Percentiles rank a stretch among this genome's conserved stretches.
These are phyloP conservation scores for Agrotis clavis DNA, from an alignment of 2,888 invertebrate genomes.

Conservation along the genomic window DNA sequence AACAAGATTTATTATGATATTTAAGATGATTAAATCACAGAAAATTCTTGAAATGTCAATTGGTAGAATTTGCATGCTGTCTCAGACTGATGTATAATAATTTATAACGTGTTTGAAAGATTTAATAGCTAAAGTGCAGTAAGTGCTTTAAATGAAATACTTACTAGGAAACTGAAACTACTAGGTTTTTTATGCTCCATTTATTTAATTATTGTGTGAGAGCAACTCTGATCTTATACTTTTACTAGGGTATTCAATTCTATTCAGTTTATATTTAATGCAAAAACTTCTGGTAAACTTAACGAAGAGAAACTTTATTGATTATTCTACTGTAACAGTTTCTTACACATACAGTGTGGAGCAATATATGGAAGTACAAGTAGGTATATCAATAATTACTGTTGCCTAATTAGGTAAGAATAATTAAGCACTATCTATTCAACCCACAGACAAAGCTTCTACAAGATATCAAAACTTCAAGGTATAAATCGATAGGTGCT, in stretches of 20 bases:
- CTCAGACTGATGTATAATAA: background rate
- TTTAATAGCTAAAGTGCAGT: background rate
- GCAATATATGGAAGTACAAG: background rate
- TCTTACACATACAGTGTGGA: background rate
- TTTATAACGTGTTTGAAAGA: slow-evolving; percentile 18
- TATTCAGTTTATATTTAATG: no score
- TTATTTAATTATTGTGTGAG: background rate
- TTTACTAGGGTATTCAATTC: background rate
- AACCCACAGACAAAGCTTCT: slow-evolving; percentile 3
- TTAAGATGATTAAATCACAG: slow-evolving; percentile 18
- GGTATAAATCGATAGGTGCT: slow-evolving; percentile 11
- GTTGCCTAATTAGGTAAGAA: background rate
- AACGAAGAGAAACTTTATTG: background rate
- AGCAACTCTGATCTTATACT: background rate
- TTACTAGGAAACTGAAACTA: background rate
- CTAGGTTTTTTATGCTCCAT: background rate
- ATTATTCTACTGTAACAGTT: background rate
- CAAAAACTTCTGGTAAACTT: background rate
- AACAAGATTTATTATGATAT: slow-evolving; percentile 35
- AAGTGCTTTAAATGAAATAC: background rate
- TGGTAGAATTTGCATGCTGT: slow-evolving; percentile 18
- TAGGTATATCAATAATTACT: no score
- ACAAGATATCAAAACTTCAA: slow-evolving; percentile 13
- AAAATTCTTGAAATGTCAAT: slow-evolving; percentile 7
- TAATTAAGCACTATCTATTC: background rate